A percentile compares a stretch with the other conserved stretches of the same genome.
phyloP scores from a whole-genome alignment of 2,113 vertebrate genomes.

The Stigmatopora nigra region DNA sequence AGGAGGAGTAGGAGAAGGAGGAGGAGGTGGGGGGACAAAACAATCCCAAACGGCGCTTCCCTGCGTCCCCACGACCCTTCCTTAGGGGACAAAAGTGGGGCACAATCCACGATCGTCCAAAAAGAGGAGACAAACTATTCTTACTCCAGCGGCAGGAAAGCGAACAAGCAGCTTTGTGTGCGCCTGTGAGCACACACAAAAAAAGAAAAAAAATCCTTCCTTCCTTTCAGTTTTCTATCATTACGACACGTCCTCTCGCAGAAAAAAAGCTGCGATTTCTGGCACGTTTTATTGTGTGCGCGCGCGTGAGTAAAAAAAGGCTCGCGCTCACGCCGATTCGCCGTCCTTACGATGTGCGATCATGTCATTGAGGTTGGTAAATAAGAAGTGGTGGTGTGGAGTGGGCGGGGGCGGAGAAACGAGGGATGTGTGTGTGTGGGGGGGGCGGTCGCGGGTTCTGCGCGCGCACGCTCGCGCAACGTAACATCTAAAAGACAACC shows the following conservation, averaged over 20 bases:
- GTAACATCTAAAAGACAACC: slow-evolving; percentile 35
- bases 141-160: slow-evolving; percentile 36
- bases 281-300: slow-evolving; percentile 3
- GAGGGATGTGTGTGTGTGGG: neutral
- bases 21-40: neutral
- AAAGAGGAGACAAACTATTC: neutral
- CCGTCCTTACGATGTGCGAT: neutral
- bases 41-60: slow-evolving; percentile 3
- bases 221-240: slow-evolving; percentile 70
- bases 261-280: slow-evolving; percentile 4
- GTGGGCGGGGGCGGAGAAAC: neutral
- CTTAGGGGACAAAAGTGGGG: neutral
- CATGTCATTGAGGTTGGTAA: slow-evolving; percentile 28
- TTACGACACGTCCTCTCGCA: slow-evolving; percentile 68
- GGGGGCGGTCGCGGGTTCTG: slow-evolving; percentile 37
- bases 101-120: slow-evolving; percentile 6
- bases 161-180: slow-evolving; percentile 52
- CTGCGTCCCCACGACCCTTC: neutral
- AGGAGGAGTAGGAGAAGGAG: too few relatives aligned
- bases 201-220: slow-evolving; percentile 57
- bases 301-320: neutral
- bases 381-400: slow-evolving; percentile 23
- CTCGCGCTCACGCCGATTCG: slow-evolving; percentile 3
- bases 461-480: slow-evolving; percentile 32
- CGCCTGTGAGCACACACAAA: slow-evolving; percentile 39